Conservation (phyloP, 1,140 invertebrate species). For the Lepeophtheirus salmonis region DNA sequence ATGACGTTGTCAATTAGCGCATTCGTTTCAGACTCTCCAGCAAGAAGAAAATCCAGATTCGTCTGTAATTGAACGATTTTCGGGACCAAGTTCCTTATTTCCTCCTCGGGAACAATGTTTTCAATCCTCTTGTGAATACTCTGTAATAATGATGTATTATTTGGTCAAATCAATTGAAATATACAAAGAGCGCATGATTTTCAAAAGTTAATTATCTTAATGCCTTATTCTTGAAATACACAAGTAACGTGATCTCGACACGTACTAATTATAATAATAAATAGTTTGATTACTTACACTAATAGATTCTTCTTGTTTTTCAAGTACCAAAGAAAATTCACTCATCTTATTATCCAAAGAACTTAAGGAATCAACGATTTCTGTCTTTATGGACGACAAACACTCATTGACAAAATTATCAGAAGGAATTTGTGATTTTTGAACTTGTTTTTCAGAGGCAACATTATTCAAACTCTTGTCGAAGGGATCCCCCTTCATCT, state of each 20-base stretch:
- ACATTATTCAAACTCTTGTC: no score
- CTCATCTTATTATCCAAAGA: not conserved
- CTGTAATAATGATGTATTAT: no score
- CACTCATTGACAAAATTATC: not conserved
- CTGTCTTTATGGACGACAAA: not conserved
- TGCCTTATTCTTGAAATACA: no score
- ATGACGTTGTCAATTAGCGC: conserved; percentile 2
- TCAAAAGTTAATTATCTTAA: no score
- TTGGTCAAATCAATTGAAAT: no score
- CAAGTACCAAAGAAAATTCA: not conserved
- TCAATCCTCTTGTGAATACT: not conserved
- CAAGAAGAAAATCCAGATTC: not conserved
- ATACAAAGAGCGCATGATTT: no score
- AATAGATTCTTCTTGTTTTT: not conserved
- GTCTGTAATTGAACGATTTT: not conserved
- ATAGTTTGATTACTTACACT: not conserved
- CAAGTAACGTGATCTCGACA: no score
- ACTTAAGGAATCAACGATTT: not conserved
- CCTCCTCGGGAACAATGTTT: not conserved
- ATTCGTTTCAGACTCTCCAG: conserved; percentile 6
- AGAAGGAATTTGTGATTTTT: not conserved
- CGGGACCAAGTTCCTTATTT: not conserved
- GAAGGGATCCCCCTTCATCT: not conserved
- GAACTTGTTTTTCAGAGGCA: no score
- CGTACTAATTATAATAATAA: no score